phyloP scores from a whole-genome alignment of 2,888 invertebrate species.

The Lutraria lutraria region DNA sequence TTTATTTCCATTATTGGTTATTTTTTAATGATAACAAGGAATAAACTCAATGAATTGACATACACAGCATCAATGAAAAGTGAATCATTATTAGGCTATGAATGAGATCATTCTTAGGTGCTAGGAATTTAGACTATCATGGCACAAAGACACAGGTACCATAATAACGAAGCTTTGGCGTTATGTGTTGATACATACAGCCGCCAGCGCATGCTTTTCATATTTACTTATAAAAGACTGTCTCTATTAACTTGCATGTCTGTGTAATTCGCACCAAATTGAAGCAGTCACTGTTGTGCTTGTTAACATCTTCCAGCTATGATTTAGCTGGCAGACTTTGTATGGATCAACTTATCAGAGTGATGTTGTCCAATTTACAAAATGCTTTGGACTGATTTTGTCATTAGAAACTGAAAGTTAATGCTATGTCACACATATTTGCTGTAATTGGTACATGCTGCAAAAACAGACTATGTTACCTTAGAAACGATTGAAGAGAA shows the following conservation, averaged over 20 bases:
- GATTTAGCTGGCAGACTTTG: slow-evolving; percentile 11
- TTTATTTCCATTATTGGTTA: too few species aligned
- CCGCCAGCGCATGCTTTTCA: background rate
- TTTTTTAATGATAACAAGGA: too few species aligned
- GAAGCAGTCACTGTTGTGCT: background rate
- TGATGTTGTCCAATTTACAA: slow-evolving; percentile 22
- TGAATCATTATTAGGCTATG: background rate
- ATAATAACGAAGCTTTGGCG: background rate
- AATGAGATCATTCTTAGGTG: background rate
- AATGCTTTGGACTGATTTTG: slow-evolving; percentile 20
- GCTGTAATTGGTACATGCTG: background rate
- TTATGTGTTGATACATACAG: background rate
- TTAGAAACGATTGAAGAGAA: background rate
- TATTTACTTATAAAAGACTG: slow-evolving; percentile 7
- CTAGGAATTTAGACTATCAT: background rate
- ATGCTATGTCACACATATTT: background rate
- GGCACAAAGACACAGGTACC: slow-evolving; percentile 1
- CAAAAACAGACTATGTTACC: background rate
- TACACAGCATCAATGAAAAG: background rate
- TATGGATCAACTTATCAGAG: background rate
- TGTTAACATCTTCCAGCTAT: background rate
- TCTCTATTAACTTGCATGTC: slow-evolving; percentile 20
- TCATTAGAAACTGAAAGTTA: slow-evolving; percentile 15
- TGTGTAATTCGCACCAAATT: slow-evolving; percentile 15
- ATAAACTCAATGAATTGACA: too few species aligned